phyloP scores from a whole-genome alignment of 2,888 invertebrate genomes.

The Hyposoter didymator region DNA sequence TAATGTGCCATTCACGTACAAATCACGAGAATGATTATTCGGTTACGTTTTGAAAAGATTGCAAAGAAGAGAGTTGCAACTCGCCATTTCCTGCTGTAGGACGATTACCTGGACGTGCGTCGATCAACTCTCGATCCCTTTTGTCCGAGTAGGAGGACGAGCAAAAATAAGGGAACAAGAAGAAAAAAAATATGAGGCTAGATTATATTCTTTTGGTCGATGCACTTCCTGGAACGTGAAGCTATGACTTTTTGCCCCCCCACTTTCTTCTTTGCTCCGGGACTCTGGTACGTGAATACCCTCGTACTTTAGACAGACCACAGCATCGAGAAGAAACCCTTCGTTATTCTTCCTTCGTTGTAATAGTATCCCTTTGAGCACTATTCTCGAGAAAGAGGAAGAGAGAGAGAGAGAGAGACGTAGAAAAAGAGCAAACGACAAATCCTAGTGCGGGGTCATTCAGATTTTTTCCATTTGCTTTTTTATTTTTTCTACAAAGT shows the following conservation, averaged over 20 bases:
- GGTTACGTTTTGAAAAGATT: background rate
- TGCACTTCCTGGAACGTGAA: conserved; percentile 79
- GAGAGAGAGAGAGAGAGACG: background rate
- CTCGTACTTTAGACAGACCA: conserved; percentile 15
- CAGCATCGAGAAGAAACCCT: conserved; percentile 11
- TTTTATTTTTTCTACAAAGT: background rate
- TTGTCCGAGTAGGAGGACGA: conserved; percentile 49
- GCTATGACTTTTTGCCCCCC: conserved; percentile 71
- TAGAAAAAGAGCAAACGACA: background rate
- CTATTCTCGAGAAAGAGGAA: background rate
- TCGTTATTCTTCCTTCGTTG: background rate
- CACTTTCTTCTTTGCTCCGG: conserved; percentile 33
- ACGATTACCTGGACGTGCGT: conserved; percentile 46
- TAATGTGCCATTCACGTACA: background rate
- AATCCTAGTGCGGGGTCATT: background rate
- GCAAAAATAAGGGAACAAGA: conserved; percentile 49
- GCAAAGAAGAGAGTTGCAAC: background rate
- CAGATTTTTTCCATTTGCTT: background rate
- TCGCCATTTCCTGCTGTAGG: conserved; percentile 44
- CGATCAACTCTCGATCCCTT: conserved; percentile 30
- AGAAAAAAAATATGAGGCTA: conserved; percentile 60
- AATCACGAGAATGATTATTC: conserved; percentile 12
- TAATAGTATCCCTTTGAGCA: background rate
- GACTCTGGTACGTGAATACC: conserved; percentile 29
- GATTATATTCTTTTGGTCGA: conserved; percentile 68